Evolutionary conservation across 2,797 vertebrate genomes (phyloP).

Genomic region (Loris lydekkerianus): DNA sequence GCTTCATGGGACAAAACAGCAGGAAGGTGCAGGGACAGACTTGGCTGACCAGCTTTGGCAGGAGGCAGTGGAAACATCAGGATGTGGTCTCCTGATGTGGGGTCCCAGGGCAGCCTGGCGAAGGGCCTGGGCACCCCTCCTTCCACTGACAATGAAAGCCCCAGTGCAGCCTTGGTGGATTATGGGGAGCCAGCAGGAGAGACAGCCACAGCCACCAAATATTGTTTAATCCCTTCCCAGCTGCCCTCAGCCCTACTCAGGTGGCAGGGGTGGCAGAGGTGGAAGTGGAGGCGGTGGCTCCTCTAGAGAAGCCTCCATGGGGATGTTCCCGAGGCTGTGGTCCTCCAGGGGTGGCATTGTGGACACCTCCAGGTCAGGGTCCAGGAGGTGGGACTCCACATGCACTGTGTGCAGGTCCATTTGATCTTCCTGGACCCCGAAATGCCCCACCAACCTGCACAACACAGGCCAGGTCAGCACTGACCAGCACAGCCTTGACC

Average conservation of each 20-base stretch:
- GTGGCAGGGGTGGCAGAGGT: not conserved
- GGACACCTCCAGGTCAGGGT: constrained; percentile 23
- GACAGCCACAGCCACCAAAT: constrained; percentile 31
- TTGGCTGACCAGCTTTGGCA: not conserved
- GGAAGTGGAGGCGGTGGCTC: not conserved
- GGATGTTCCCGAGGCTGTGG: not conserved
- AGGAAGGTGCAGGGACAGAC: not conserved
- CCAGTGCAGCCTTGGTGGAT: too few species aligned
- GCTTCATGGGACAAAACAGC: not conserved
- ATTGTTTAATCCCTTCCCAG: constrained; percentile 63
- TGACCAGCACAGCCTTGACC: not conserved
- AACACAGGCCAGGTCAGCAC: not conserved
- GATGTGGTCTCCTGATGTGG: not conserved
- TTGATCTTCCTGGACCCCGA: constrained; percentile 52
- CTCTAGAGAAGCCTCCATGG: not conserved
- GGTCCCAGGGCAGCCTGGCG: not conserved
- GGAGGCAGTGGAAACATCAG: not conserved
- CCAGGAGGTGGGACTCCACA: constrained; percentile 59
- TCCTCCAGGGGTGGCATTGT: not conserved
- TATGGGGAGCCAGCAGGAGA: not conserved
- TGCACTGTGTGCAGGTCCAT: constrained; percentile 54
- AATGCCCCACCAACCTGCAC: constrained; percentile 60
- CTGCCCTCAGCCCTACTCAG: constrained; percentile 8
- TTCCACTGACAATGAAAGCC: not conserved
- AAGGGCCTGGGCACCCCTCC: not conserved